phyloP scores from a whole-genome alignment of 2,113 vertebrate species.

The Pluvialis apricaria region DNA sequence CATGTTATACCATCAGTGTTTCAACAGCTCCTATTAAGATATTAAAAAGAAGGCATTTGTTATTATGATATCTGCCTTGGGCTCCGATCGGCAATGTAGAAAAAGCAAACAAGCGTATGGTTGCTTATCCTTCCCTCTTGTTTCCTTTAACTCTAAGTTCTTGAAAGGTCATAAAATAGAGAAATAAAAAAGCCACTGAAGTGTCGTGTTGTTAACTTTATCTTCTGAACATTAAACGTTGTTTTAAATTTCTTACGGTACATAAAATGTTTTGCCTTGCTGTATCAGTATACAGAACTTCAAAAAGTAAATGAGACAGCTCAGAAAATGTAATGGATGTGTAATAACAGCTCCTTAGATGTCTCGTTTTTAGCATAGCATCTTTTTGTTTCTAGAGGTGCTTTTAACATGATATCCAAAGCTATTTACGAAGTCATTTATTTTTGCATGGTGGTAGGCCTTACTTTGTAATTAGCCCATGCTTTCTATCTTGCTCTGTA shows the following conservation, averaged over 20 bases:
- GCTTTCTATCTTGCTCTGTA: slow-evolving; percentile 23
- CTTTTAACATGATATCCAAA: slow-evolving; percentile 93
- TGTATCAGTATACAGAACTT: slow-evolving; percentile 78
- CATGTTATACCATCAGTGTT: slow-evolving; percentile 65
- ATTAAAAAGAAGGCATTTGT: slow-evolving; percentile 56
- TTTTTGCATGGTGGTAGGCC: slow-evolving; percentile 76
- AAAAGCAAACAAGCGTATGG: slow-evolving; percentile 23
- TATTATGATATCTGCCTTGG: slow-evolving; percentile 66
- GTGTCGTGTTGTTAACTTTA: slow-evolving; percentile 74
- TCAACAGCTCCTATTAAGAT: slow-evolving; percentile 71
- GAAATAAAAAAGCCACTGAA: slow-evolving; percentile 74
- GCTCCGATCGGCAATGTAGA: slow-evolving; percentile 56
- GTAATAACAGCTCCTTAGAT: slow-evolving; percentile 80
- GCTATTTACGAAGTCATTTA: slow-evolving; percentile 80
- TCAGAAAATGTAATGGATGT: slow-evolving; percentile 86
- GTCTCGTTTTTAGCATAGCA: slow-evolving; percentile 77
- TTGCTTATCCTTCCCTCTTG: slow-evolving; percentile 54
- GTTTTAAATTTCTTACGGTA: slow-evolving; percentile 82
- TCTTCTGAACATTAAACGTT: slow-evolving; percentile 83
- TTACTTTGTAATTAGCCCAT: slow-evolving; percentile 81
- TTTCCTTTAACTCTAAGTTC: slow-evolving; percentile 69
- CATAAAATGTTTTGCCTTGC: slow-evolving; percentile 79
- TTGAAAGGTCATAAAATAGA: slow-evolving; percentile 66
- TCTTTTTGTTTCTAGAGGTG: slow-evolving; percentile 75
- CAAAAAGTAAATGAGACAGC: slow-evolving; percentile 80